Conservation (phyloP, 1,140 invertebrate species). For the Andrena cerasifolii region DNA sequence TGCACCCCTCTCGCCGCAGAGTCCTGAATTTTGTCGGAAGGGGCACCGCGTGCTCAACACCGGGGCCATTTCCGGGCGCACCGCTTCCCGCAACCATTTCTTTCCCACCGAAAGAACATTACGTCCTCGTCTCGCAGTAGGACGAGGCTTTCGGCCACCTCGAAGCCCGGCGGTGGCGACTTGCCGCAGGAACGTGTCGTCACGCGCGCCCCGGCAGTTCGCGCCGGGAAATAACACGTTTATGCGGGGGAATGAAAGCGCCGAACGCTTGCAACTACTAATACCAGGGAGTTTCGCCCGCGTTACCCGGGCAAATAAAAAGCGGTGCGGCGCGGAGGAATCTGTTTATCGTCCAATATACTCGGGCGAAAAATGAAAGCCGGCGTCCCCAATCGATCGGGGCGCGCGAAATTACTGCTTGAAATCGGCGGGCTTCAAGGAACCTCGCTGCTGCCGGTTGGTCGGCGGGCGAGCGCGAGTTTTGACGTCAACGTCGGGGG, state of each 20-base stretch:
- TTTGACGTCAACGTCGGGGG: conserved; percentile 44
- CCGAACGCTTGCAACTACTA: neutral
- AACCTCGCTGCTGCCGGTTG: too few relatives aligned
- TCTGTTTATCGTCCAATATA: too few relatives aligned
- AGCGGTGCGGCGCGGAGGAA: too few relatives aligned
- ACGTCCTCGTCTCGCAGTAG: neutral
- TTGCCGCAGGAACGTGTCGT: conserved; percentile 5
- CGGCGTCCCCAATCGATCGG: conserved; percentile 29
- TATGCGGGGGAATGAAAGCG: neutral
- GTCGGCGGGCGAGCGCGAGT: conserved; percentile 4
- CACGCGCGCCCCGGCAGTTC: neutral
- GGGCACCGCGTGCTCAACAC: too few relatives aligned
- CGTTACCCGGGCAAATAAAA: neutral
- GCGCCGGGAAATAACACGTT: conserved; percentile 10
- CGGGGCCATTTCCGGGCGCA: neutral
- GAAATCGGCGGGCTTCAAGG: neutral
- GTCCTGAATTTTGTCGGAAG: too few relatives aligned
- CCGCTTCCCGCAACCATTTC: too few relatives aligned
- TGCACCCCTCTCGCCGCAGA: too few relatives aligned
- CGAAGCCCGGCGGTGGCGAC: neutral
- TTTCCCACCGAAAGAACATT: neutral
- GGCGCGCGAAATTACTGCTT: neutral
- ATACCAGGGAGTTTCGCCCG: neutral
- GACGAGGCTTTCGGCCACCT: neutral
- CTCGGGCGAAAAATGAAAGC: conserved; percentile 28